Percentiles rank a stretch among this genome's conserved stretches.
These are phyloP conservation scores for Lethocerus indicus DNA, from an alignment of 1,140 invertebrate species.

Conservation along the genomic window DNA sequence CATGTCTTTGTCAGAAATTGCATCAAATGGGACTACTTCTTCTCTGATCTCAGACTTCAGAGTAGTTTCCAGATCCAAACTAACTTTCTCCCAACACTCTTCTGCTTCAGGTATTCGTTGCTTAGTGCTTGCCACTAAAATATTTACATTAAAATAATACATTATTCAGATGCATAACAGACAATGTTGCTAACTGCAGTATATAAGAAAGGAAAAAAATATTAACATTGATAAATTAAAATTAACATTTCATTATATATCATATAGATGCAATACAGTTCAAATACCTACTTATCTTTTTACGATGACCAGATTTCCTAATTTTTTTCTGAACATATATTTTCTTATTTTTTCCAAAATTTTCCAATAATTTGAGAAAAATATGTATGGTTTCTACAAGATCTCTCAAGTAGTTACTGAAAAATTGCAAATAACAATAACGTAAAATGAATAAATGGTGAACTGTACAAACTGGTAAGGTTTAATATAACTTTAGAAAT, in stretches of 20 bases:
- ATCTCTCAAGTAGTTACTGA: slow-evolving; percentile 66
- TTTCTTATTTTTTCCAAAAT: slow-evolving; percentile 59
- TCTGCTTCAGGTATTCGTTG: background rate
- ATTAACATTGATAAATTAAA: background rate
- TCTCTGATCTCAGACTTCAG: slow-evolving; percentile 28
- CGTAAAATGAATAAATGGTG: background rate
- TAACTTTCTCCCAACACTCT: background rate
- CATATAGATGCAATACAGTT: background rate
- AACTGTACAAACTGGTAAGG: background rate
- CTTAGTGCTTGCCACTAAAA: background rate
- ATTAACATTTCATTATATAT: background rate
- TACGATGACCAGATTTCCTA: slow-evolving; percentile 34
- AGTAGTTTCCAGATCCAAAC: background rate
- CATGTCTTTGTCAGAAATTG: slow-evolving; percentile 58
- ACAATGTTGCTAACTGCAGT: background rate
- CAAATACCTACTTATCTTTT: slow-evolving; percentile 10
- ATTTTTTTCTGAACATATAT: slow-evolving; percentile 31
- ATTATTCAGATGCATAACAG: background rate
- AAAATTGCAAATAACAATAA: slow-evolving; percentile 17
- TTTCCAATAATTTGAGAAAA: slow-evolving; percentile 83
- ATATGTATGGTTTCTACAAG: slow-evolving; percentile 77
- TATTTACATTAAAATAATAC: background rate
- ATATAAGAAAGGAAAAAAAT: background rate
- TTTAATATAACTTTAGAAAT: background rate
- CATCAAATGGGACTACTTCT: slow-evolving; percentile 69